Conservation (phyloP, 2,797 vertebrate species). For the Enteromius unitaeniatus region DNA sequence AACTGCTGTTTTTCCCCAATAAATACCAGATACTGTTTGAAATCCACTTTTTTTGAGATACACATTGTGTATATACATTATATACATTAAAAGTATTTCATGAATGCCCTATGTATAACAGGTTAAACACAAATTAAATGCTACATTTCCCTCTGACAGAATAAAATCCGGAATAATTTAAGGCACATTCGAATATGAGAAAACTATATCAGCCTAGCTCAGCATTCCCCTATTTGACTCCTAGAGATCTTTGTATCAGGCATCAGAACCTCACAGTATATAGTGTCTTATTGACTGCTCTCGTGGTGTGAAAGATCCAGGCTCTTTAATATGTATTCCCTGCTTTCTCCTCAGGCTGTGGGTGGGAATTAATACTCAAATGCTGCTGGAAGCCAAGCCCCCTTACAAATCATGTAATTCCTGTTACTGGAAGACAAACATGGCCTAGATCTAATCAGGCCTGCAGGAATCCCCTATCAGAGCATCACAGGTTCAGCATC, state of each 20-base stretch:
- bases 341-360: constrained; percentile 62
- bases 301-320: constrained; percentile 26
- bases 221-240: constrained; percentile 1
- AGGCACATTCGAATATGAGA: not conserved
- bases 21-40: not conserved
- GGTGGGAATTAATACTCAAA: constrained; percentile 71
- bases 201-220: not conserved
- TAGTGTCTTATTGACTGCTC: constrained; percentile 34
- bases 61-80: not conserved
- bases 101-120: not conserved
- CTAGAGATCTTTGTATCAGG: constrained; percentile 25
- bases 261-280: constrained; percentile 11
- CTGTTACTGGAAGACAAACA: constrained; percentile 80
- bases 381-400: constrained; percentile 58
- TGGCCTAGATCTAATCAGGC: constrained; percentile 77
- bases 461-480: constrained; percentile 75
- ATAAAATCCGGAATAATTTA: not conserved
- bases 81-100: not conserved
- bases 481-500: constrained; percentile 69
- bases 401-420: constrained; percentile 79
- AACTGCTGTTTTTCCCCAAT: not conserved
- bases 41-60: not conserved
- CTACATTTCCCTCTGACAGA: not conserved
- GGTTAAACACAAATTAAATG: not conserved
- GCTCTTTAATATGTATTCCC: constrained; percentile 65